A percentile compares a stretch with the other conserved stretches of the same genome.
Evolutionary conservation across 2,888 invertebrate genomes (phyloP).

Genomic region (Bombyx huttoni): DNA sequence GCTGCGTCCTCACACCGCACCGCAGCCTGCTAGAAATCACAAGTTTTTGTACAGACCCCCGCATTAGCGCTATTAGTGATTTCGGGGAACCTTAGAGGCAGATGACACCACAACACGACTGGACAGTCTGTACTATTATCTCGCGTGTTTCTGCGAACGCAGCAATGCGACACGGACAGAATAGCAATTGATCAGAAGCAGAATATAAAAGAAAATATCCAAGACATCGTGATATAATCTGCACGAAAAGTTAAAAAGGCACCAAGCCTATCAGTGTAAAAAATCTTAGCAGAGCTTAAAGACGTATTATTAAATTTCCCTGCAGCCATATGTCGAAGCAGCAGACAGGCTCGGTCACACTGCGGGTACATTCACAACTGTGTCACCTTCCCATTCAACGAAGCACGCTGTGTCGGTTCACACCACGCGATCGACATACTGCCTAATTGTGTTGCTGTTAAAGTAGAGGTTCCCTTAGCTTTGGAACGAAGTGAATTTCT

Average conservation of each 20-base stretch:
- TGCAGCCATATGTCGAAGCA: background rate
- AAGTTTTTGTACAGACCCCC: background rate
- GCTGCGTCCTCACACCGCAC: background rate
- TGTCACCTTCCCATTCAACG: background rate
- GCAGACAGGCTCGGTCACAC: background rate
- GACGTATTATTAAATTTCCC: too few species aligned
- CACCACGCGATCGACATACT: background rate
- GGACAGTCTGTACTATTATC: too few species aligned
- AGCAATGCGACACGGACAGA: too few species aligned
- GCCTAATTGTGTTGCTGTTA: background rate
- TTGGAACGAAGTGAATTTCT: background rate
- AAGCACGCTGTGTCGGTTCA: background rate
- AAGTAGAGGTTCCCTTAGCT: background rate
- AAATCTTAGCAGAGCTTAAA: too few species aligned
- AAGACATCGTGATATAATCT: too few species aligned
- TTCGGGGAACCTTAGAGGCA: background rate
- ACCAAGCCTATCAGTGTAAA: too few species aligned
- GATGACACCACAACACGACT: too few species aligned
- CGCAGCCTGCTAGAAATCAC: background rate
- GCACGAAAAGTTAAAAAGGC: too few species aligned
- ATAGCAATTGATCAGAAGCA: too few species aligned
- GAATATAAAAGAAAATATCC: too few species aligned
- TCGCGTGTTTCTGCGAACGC: too few species aligned
- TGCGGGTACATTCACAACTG: background rate
- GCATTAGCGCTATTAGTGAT: background rate